Conservation (phyloP, 2,113 vertebrate species). For the Myotis davidii region DNA sequence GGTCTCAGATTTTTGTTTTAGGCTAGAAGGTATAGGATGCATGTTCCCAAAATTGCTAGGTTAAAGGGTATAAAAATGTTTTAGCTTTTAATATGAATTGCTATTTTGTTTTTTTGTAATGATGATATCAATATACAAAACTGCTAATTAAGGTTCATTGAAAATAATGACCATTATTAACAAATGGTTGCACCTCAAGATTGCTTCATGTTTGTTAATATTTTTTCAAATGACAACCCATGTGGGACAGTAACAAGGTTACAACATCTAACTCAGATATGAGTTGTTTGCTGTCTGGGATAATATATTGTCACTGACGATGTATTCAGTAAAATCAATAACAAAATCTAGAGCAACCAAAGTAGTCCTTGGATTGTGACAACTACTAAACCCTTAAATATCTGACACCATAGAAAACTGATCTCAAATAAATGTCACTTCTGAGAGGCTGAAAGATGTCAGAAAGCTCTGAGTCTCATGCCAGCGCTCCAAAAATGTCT, state of each 20-base stretch:
- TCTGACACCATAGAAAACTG: neutral
- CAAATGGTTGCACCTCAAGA: neutral
- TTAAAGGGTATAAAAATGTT: neutral
- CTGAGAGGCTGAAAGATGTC: neutral
- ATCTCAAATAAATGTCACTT: neutral
- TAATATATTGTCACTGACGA: neutral
- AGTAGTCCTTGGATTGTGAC: neutral
- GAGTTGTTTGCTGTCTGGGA: neutral
- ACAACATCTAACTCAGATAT: neutral
- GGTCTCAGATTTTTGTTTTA: slow-evolving; percentile 8
- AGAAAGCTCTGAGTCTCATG: neutral
- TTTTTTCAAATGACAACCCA: neutral
- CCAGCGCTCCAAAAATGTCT: neutral
- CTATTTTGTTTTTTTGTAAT: neutral
- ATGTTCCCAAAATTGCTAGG: neutral
- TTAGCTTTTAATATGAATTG: neutral
- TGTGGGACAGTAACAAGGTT: neutral
- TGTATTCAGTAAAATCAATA: neutral
- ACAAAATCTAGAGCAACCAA: neutral
- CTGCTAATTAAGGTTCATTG: neutral
- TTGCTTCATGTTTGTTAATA: neutral
- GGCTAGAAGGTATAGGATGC: neutral
- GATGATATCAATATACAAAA: neutral
- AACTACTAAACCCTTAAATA: neutral
- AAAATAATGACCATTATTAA: slow-evolving; percentile 23